Conservation (phyloP, 2,797 vertebrate species). For the Phyllotis vaccarum region DNA sequence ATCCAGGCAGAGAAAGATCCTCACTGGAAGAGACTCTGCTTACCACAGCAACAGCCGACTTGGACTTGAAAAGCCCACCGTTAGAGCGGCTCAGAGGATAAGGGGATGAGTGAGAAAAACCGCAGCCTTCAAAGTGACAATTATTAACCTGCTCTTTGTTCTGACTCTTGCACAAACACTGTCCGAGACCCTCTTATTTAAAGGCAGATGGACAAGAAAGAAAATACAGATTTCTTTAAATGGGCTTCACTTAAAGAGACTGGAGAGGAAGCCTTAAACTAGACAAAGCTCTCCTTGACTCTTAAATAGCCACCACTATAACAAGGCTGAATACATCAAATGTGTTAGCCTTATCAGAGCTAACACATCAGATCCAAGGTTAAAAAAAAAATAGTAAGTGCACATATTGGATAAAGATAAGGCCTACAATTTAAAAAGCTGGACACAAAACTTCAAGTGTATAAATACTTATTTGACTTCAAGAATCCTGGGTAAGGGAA, state of each 20-base stretch:
- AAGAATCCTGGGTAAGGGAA: neutral
- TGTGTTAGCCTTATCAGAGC: neutral
- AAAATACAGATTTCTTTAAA: neutral
- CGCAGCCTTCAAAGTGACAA: neutral
- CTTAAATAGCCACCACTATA: neutral
- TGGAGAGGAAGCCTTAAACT: neutral
- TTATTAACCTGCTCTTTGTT: constrained; percentile 44
- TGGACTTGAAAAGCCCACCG: neutral
- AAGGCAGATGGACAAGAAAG: neutral
- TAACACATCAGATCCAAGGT: neutral
- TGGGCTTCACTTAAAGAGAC: neutral
- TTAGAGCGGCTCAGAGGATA: neutral
- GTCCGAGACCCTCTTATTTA: neutral
- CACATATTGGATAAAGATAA: constrained; percentile 11
- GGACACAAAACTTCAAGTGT: neutral
- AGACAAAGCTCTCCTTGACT: neutral
- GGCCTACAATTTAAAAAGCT: neutral
- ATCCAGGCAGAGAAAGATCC: neutral
- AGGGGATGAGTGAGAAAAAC: neutral
- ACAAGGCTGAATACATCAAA: neutral
- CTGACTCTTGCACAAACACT: constrained; percentile 31
- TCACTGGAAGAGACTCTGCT: neutral
- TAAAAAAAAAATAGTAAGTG: neutral
- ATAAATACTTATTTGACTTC: neutral
- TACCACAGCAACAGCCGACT: neutral